Evolutionary conservation across 2,797 vertebrate genomes (phyloP).

Genomic region (Anguilla megastoma): DNA sequence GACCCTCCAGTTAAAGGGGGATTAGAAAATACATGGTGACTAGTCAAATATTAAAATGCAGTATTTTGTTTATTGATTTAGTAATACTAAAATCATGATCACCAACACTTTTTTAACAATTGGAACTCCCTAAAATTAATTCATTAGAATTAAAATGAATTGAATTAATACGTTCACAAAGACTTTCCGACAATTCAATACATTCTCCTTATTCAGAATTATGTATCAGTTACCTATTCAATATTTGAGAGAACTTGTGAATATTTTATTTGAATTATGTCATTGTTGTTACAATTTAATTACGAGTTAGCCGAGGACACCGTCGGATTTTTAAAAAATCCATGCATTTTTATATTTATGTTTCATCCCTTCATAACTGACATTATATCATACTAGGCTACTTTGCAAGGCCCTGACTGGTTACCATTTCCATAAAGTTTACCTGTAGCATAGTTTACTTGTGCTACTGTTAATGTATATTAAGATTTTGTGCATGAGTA

Average conservation of each 20-base stretch:
- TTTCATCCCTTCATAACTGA: neutral
- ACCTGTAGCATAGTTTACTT: neutral
- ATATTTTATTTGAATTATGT: neutral
- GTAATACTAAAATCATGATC: neutral
- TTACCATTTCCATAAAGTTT: neutral
- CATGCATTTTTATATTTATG: neutral
- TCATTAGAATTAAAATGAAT: no score
- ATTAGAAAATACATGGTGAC: neutral
- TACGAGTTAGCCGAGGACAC: neutral
- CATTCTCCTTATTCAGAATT: neutral
- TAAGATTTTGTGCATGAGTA: neutral
- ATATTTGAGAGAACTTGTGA: neutral
- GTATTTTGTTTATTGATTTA: neutral
- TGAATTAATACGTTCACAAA: neutral
- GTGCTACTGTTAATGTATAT: neutral
- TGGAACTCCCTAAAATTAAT: neutral
- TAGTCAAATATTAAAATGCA: neutral
- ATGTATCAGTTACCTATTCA: neutral
- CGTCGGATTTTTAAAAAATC: neutral
- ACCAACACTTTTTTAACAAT: neutral
- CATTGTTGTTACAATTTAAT: neutral
- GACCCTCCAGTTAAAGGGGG: neutral
- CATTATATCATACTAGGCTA: neutral
- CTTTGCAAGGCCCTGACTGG: constrained; percentile 1
- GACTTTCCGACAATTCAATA: neutral